Percentiles rank a stretch among this genome's conserved stretches.
Evolutionary conservation across 2,113 vertebrate genomes (phyloP).

Genomic region (Calidris pygmaea): DNA sequence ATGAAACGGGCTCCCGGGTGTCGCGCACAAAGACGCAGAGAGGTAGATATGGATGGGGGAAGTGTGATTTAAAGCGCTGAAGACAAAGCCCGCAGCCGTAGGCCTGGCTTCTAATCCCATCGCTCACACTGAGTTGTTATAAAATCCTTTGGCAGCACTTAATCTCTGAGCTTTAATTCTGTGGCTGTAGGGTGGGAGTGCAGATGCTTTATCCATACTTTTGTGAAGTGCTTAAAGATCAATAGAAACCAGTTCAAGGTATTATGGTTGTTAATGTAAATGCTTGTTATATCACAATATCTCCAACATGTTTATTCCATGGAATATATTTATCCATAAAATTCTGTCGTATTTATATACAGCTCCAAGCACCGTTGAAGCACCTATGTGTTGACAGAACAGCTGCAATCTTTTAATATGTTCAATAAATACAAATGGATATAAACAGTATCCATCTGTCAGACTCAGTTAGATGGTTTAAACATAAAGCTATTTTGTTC

Average conservation of each 20-base stretch:
- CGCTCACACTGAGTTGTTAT: background rate
- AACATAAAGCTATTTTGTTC: conserved; percentile 66
- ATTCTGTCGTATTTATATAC: conserved; percentile 30
- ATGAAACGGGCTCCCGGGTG: conserved; percentile 2
- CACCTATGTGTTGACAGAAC: conserved; percentile 55
- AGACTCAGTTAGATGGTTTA: conserved; percentile 35
- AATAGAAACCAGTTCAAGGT: background rate
- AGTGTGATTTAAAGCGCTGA: conserved; percentile 47
- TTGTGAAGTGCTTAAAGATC: conserved; percentile 9
- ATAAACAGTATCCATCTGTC: conserved; percentile 65
- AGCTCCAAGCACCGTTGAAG: conserved; percentile 45
- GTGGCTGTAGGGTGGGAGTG: background rate
- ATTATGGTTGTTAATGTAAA: background rate
- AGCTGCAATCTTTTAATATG: conserved; percentile 66
- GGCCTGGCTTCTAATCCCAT: conserved; percentile 38
- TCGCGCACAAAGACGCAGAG: background rate
- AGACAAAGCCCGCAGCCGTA: conserved; percentile 35
- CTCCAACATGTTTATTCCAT: background rate
- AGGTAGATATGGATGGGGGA: conserved; percentile 9
- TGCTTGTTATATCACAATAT: background rate
- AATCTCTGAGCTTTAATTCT: background rate
- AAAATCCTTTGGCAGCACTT: background rate
- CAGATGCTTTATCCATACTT: background rate
- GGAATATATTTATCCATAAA: conserved; percentile 45
- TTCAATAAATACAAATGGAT: conserved; percentile 72